Percentiles rank a stretch among this genome's conserved stretches.
phyloP scores from a whole-genome alignment of 2,797 vertebrate species.

The Characodon lateralis region DNA sequence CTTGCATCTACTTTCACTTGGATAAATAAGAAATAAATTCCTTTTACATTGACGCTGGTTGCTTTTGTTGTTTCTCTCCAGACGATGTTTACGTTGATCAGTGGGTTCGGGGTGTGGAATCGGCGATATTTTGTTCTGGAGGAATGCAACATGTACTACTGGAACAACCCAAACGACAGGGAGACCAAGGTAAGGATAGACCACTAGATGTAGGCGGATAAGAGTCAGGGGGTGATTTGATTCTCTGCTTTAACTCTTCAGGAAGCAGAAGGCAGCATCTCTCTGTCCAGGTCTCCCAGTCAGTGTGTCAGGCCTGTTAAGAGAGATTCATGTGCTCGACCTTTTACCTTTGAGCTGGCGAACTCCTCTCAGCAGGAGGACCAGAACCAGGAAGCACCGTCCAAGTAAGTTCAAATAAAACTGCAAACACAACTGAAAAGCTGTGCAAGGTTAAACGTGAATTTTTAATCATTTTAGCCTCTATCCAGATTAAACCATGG shows the following conservation, averaged over 20 bases:
- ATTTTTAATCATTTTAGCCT: background rate
- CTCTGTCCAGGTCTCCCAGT: constrained; percentile 69
- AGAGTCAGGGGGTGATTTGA: background rate
- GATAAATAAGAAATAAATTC: background rate
- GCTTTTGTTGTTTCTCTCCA: constrained; percentile 39
- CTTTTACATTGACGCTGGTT: background rate
- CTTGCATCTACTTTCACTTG: too few relatives aligned
- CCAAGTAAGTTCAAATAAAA: constrained; percentile 71
- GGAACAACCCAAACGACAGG: constrained; percentile 83
- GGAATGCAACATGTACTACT: constrained; percentile 72
- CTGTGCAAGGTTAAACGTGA: background rate
- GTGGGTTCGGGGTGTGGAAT: constrained; percentile 83
- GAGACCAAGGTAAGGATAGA: constrained; percentile 71
- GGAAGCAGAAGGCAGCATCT: constrained; percentile 79
- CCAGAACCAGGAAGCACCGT: constrained; percentile 39
- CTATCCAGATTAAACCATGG: background rate
- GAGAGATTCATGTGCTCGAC: constrained; percentile 82
- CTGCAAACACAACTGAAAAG: too few relatives aligned
- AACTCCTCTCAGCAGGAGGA: constrained; percentile 60
- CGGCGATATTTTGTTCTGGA: constrained; percentile 80
- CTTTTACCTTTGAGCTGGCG: constrained; percentile 84
- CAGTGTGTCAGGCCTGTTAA: constrained; percentile 73
- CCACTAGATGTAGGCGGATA: too few relatives aligned
- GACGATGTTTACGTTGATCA: constrained; percentile 84
- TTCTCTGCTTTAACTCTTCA: constrained; percentile 38